These are phyloP conservation scores for Cheilosia pagana DNA, from an alignment of 2,888 invertebrate genomes.

Conservation along the genomic window DNA sequence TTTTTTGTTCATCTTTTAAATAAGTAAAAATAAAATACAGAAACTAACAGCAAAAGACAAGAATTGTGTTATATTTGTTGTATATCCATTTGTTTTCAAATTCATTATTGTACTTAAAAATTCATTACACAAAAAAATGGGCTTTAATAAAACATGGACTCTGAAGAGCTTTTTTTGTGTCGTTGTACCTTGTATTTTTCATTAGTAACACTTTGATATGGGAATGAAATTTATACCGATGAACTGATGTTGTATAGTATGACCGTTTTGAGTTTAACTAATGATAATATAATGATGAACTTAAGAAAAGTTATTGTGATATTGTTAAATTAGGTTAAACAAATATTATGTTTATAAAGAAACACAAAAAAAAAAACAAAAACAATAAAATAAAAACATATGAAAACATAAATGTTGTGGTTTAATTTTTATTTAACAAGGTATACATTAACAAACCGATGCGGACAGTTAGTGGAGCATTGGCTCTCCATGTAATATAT, in stretches of 20 bases:
- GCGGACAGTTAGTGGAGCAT: no score
- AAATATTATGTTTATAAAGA: constrained; percentile 57
- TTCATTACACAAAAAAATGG: not conserved
- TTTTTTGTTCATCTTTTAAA: no score
- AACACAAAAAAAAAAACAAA: constrained; percentile 30
- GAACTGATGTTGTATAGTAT: constrained; percentile 43
- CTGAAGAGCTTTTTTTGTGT: constrained; percentile 34
- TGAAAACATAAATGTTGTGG: not conserved
- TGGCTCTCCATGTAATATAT: no score
- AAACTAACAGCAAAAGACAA: constrained; percentile 13
- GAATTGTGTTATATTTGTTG: constrained; percentile 19
- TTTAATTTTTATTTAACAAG: no score
- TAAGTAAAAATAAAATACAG: not conserved
- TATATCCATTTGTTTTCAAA: constrained; percentile 12
- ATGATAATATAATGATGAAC: constrained; percentile 72
- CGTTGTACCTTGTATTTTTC: constrained; percentile 46
- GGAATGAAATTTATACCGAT: constrained; percentile 5
- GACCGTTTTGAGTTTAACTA: constrained; percentile 62
- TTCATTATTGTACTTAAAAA: constrained; percentile 54
- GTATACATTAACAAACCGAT: no score
- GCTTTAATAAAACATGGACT: not conserved
- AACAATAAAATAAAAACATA: not conserved
- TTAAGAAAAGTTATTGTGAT: constrained; percentile 74
- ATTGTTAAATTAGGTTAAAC: constrained; percentile 72
- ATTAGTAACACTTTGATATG: constrained; percentile 25